A percentile compares a stretch with the other conserved stretches of the same genome.
Conservation (phyloP, 2,113 vertebrate genomes). For the Sciurus niger region DNA sequence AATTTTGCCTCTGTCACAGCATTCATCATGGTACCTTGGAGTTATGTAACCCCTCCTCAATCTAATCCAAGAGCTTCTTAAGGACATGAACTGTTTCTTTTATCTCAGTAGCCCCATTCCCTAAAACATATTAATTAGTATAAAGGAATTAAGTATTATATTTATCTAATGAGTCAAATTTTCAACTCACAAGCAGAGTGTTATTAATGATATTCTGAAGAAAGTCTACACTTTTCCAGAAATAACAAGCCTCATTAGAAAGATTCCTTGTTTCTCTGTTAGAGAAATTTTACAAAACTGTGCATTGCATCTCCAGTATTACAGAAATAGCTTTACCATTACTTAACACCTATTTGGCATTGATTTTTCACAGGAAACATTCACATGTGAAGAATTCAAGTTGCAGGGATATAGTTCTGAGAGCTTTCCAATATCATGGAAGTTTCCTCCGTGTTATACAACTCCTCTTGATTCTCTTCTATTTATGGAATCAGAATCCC, state of each 20-base stretch:
- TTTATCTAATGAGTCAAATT: background rate
- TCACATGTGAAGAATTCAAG: background rate
- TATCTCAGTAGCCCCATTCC: background rate
- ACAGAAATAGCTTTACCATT: background rate
- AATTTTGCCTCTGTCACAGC: background rate
- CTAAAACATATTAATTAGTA: background rate
- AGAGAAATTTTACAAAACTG: background rate
- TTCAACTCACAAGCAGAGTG: background rate
- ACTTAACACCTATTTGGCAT: background rate
- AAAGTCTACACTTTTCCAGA: background rate
- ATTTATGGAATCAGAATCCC: background rate
- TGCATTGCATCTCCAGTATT: background rate
- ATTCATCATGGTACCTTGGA: background rate
- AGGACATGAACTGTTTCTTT: background rate
- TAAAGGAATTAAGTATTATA: background rate
- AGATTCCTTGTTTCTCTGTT: background rate
- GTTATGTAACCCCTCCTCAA: background rate
- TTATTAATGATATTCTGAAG: background rate
- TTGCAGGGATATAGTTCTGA: background rate
- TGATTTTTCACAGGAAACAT: background rate
- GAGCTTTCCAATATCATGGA: background rate
- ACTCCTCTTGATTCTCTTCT: background rate
- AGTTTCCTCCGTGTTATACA: background rate
- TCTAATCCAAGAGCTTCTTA: background rate
- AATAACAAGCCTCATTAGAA: background rate